These are phyloP conservation scores for Elegia similella DNA, from an alignment of 2,888 invertebrate genomes.

Conservation along the genomic window DNA sequence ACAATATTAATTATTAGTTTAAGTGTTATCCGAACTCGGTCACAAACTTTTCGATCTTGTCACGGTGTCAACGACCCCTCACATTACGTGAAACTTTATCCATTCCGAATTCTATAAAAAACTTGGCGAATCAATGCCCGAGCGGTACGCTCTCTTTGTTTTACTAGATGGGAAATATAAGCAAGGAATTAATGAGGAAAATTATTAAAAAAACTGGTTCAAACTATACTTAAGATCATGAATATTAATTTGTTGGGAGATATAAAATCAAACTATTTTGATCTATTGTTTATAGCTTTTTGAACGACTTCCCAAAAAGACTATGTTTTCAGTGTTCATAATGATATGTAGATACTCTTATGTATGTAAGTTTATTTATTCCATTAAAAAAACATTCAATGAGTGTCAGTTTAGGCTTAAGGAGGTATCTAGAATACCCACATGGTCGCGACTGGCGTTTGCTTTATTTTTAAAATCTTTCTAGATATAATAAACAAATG, in stretches of 20 bases:
- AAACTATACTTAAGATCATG: background rate
- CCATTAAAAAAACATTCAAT: too few species aligned
- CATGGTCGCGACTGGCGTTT: too few species aligned
- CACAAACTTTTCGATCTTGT: background rate
- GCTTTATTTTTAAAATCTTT: too few species aligned
- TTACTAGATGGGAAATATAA: slow-evolving; percentile 3
- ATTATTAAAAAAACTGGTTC: background rate
- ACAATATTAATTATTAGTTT: background rate
- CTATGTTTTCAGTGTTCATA: too few species aligned
- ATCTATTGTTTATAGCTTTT: background rate
- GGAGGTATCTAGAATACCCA: too few species aligned
- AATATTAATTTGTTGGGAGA: background rate
- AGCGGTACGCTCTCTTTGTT: slow-evolving; percentile 3
- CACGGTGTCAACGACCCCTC: background rate
- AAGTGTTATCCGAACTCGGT: background rate
- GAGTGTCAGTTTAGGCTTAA: too few species aligned
- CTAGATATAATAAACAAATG: too few species aligned
- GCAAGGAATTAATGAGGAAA: background rate
- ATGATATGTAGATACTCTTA: too few species aligned
- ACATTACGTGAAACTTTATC: background rate
- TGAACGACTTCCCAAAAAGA: too few species aligned
- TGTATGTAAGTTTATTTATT: too few species aligned
- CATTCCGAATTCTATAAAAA: background rate
- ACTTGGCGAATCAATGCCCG: slow-evolving; percentile 5
- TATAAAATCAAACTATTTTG: background rate